Conservation (phyloP, 2,888 invertebrate genomes). For the Catocala sponsa region DNA sequence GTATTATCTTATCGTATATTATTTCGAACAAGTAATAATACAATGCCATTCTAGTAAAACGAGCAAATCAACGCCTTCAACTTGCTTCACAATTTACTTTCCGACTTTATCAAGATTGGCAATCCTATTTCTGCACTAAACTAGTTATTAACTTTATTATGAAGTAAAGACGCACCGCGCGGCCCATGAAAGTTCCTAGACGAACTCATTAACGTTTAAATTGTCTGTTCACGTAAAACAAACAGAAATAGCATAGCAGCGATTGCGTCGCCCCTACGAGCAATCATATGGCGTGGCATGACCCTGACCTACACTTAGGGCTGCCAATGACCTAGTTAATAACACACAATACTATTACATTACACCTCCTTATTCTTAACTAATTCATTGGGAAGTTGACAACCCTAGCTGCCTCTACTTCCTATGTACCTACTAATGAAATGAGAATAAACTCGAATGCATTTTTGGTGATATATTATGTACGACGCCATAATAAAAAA, state of each 20-base stretch:
- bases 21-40: too few species aligned
- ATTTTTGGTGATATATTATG: too few species aligned
- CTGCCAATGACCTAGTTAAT: too few species aligned
- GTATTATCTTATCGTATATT: too few species aligned
- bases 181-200: constrained; percentile 19
- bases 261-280: constrained; percentile 36
- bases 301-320: constrained; percentile 41
- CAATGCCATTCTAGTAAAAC: background rate
- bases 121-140: constrained; percentile 2
- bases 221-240: constrained; percentile 35
- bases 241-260: constrained; percentile 32
- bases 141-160: background rate
- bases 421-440: too few species aligned
- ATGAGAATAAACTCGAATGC: too few species aligned
- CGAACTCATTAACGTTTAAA: constrained; percentile 41
- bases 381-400: too few species aligned
- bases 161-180: background rate
- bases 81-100: background rate
- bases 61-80: background rate
- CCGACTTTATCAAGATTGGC: background rate
- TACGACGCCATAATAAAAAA: too few species aligned
- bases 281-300: constrained; percentile 9
- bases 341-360: too few species aligned
- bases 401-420: too few species aligned
- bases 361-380: too few species aligned